Evolutionary conservation across 2,888 invertebrate genomes (phyloP).

Genomic region (Parasteatoda lunata): DNA sequence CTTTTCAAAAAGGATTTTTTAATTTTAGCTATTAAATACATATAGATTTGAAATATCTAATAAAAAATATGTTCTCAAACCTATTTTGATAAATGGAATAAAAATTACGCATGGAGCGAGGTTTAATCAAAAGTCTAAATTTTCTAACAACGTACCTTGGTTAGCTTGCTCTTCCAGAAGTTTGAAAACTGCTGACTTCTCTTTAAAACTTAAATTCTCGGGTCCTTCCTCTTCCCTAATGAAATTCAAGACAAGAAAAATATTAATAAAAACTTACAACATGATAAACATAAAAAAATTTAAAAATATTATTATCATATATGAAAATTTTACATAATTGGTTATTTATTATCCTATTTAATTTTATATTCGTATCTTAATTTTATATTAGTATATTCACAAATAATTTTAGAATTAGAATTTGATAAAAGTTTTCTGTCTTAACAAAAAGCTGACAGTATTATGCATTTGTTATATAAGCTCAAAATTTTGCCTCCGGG

Average conservation of each 20-base stretch:
- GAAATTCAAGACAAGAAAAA: not conserved
- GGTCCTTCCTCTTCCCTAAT: constrained; percentile 58
- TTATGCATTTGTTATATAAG: too few relatives aligned
- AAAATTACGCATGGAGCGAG: too few relatives aligned
- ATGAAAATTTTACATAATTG: not conserved
- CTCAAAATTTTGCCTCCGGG: too few relatives aligned
- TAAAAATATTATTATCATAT: not conserved
- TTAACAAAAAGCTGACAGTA: too few relatives aligned
- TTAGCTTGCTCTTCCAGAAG: constrained; percentile 57
- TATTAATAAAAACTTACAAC: not conserved
- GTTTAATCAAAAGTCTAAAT: too few relatives aligned
- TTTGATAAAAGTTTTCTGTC: too few relatives aligned
- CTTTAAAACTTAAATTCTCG: constrained; percentile 56
- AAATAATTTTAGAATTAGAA: too few relatives aligned
- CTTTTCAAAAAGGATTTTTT: too few relatives aligned
- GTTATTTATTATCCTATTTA: not conserved
- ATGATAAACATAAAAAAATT: not conserved
- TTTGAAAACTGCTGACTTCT: constrained; percentile 64
- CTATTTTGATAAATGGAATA: too few relatives aligned
- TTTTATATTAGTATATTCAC: not conserved
- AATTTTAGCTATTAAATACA: too few relatives aligned
- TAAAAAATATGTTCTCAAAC: too few relatives aligned
- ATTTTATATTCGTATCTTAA: not conserved
- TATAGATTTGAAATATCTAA: too few relatives aligned
- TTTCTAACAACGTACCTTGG: constrained; percentile 39